Conservation (phyloP, 1,140 invertebrate genomes). For the Ridgeia piscesae region DNA sequence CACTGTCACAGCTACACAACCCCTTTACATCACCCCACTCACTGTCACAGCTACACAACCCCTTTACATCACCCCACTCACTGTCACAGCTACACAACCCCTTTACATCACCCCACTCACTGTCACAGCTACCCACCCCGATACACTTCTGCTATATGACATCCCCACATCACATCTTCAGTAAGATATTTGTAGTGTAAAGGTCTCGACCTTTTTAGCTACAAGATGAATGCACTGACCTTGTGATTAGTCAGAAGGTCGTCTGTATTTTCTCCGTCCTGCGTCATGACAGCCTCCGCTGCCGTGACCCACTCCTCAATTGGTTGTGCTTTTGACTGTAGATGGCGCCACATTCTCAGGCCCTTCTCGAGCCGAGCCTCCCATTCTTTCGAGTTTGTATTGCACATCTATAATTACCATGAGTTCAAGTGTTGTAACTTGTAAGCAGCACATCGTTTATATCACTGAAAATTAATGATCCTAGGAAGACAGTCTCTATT, state of each 20-base stretch:
- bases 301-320: constrained; percentile 83
- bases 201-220: neutral
- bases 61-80: no score
- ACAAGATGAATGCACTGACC: neutral
- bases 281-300: constrained; percentile 74
- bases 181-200: neutral
- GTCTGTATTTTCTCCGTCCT: constrained; percentile 3
- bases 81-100: no score
- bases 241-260: constrained; percentile 9
- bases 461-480: neutral
- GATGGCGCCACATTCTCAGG: constrained; percentile 81
- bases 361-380: constrained; percentile 77
- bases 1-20: no score
- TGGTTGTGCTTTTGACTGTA: constrained; percentile 74
- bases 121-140: no score
- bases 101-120: no score
- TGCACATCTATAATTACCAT: constrained; percentile 34
- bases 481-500: no score
- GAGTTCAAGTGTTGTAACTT: neutral
- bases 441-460: neutral
- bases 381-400: constrained; percentile 63
- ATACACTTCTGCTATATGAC: no score
- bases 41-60: no score
- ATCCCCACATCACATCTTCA: no score
- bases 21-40: no score